A percentile compares a stretch with the other conserved stretches of the same genome.
These are phyloP conservation scores for Zaprionus ghesquierei DNA, from an alignment of 1,140 invertebrate genomes.

Conservation along the genomic window DNA sequence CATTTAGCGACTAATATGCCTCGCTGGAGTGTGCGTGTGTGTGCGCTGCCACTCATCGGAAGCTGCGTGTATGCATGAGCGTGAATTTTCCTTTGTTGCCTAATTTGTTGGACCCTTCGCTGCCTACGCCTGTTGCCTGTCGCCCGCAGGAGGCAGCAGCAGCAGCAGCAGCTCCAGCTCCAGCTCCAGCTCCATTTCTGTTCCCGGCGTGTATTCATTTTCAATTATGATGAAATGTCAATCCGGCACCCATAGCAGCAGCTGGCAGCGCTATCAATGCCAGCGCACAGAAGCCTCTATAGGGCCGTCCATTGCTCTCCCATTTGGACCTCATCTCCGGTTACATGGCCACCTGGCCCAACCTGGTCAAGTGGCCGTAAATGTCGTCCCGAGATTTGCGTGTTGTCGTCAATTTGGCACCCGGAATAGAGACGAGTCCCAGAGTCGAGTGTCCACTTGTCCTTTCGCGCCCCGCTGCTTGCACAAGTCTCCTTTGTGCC, in stretches of 20 bases:
- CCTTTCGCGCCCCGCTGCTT: neutral
- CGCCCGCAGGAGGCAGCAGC: slow-evolving; percentile 43
- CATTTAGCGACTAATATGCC: neutral
- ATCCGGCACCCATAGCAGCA: neutral
- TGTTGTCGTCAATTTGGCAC: neutral
- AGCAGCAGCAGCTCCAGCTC: no score
- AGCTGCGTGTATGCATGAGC: neutral
- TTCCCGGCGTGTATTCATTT: slow-evolving; percentile 69
- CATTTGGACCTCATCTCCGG: neutral
- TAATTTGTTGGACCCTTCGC: neutral
- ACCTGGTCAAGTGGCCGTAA: slow-evolving; percentile 14
- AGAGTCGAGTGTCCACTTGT: neutral
- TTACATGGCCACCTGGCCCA: neutral
- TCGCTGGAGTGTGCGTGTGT: neutral
- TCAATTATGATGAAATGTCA: slow-evolving; percentile 64
- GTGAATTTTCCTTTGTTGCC: slow-evolving; percentile 12
- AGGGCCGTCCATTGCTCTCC: neutral
- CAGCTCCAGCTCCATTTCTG: slow-evolving; percentile 44
- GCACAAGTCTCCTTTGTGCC: neutral
- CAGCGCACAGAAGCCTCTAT: neutral
- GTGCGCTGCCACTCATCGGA: slow-evolving; percentile 3
- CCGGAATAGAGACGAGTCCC: neutral
- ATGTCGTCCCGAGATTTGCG: slow-evolving; percentile 3
- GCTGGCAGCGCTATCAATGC: slow-evolving; percentile 5
- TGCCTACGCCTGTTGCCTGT: neutral